phyloP scores from a whole-genome alignment of 1,140 invertebrate species.

The Wiebesia pumilae region DNA sequence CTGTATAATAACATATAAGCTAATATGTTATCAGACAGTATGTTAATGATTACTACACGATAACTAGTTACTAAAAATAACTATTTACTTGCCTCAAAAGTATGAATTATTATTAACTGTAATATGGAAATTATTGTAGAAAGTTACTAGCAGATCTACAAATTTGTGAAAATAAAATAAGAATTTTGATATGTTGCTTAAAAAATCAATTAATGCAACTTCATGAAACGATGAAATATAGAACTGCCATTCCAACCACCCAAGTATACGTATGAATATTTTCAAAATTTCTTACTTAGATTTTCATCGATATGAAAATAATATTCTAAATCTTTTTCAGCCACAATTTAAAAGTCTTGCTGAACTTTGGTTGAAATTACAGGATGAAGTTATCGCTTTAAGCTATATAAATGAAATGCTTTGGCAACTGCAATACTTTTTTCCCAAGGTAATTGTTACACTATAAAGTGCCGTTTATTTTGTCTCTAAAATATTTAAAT shows the following conservation, averaged over 20 bases:
- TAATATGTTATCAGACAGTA: no score
- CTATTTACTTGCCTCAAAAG: background rate
- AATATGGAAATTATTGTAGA: constrained; percentile 62
- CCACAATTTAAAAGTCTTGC: constrained; percentile 80
- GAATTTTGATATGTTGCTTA: constrained; percentile 70
- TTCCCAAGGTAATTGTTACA: constrained; percentile 72
- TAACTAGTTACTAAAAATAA: no score
- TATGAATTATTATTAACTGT: background rate
- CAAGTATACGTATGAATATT: constrained; percentile 79
- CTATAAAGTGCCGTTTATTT: no score
- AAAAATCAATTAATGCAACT: constrained; percentile 74
- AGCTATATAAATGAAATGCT: constrained; percentile 78
- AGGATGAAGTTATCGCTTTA: constrained; percentile 79
- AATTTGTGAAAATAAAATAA: constrained; percentile 71
- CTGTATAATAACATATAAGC: no score
- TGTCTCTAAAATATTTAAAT: no score
- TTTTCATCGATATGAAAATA: background rate
- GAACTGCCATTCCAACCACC: constrained; percentile 78
- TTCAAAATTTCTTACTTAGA: background rate
- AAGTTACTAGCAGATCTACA: constrained; percentile 77
- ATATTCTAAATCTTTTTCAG: constrained; percentile 66
- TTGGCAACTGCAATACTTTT: constrained; percentile 72
- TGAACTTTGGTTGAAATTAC: constrained; percentile 78
- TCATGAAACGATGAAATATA: constrained; percentile 77
- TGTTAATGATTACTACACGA: no score